Conservation (phyloP, 1,140 invertebrate species). For the Euschistus heros region DNA sequence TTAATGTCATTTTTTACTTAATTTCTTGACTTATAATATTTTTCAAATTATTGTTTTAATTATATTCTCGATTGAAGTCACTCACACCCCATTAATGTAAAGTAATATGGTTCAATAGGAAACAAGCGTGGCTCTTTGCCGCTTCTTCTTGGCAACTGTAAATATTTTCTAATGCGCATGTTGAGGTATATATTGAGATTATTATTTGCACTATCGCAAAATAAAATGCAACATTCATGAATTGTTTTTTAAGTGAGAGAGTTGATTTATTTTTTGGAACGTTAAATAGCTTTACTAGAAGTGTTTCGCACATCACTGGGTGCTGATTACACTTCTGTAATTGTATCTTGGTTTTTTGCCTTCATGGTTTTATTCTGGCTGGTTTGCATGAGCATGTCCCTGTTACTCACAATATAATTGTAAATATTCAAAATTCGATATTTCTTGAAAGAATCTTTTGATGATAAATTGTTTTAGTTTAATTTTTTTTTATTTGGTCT, state of each 20-base stretch:
- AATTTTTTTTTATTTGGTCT: background rate
- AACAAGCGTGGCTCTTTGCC: constrained; percentile 7
- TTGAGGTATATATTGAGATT: background rate
- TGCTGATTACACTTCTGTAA: constrained; percentile 4
- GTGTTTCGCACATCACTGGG: background rate
- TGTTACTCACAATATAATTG: background rate
- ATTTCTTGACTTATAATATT: background rate
- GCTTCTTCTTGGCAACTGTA: constrained; percentile 14
- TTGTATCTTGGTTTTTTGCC: background rate
- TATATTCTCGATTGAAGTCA: background rate
- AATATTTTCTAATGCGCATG: background rate
- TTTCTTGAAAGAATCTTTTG: too few species aligned
- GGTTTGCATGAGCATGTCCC: constrained; percentile 8
- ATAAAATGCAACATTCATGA: background rate
- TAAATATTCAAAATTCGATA: constrained; percentile 5
- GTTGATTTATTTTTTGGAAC: constrained; percentile 10
- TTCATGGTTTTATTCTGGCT: constrained; percentile 20
- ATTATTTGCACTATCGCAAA: background rate
- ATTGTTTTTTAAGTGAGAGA: background rate
- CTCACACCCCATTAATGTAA: constrained; percentile 1
- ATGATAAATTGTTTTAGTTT: background rate
- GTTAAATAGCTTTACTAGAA: constrained; percentile 16
- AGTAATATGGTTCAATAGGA: background rate
- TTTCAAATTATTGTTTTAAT: background rate
- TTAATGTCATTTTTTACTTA: background rate